Base-by-base conservation (phyloP, 2,113 vertebrate species). In the Oncorhynchus tshawytscha region DNA sequence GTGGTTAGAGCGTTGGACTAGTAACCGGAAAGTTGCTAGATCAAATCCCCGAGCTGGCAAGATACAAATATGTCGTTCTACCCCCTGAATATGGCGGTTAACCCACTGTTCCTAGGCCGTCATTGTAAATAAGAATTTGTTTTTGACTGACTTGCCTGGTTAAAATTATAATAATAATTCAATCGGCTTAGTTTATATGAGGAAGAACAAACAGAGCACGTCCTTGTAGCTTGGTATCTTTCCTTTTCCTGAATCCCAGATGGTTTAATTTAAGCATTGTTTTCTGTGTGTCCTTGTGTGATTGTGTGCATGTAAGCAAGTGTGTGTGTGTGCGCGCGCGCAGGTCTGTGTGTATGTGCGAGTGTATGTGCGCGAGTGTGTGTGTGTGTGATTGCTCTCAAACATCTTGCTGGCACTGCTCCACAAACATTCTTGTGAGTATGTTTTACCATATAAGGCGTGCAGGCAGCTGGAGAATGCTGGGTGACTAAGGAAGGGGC, bases 401-500 rank as follows among this genome's bases (percentile, higher is more conserved):
- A 75, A 84, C 82, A 76, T 88, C 80, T 86, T 82, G 68, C 85
- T 85, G 86, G 84, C 87, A 84, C 66, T 82, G 51, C 31, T 39
- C 79, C 81, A 80, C 84, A 86, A 82, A 84, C 82, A 82, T 88
- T 92, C 87, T 81, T 87, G 79, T 74, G 82, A 81, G 88, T 88
- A 83, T 79, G 82, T 92, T 91, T 93, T 90, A 90, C 92, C 91
- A 90, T 93, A 94, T 92, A 92, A 90, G 77, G 83, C 18, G 25
- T 86, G 81, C 70, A 81, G 85, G 83, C 86, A 84, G 84, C 77
- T 25, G 22, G 77, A 87, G 88, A 92, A 88, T 86, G 82, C 69
- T 72, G 66, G 29, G 76, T 86, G 85, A 85, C 85, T 79, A 82
- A 90, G 88, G 89, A 91, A 91, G 85, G 67, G 88, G 89, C 73